Conservation (phyloP, 2,113 vertebrate genomes). For the Ancistrus triradiatus region DNA sequence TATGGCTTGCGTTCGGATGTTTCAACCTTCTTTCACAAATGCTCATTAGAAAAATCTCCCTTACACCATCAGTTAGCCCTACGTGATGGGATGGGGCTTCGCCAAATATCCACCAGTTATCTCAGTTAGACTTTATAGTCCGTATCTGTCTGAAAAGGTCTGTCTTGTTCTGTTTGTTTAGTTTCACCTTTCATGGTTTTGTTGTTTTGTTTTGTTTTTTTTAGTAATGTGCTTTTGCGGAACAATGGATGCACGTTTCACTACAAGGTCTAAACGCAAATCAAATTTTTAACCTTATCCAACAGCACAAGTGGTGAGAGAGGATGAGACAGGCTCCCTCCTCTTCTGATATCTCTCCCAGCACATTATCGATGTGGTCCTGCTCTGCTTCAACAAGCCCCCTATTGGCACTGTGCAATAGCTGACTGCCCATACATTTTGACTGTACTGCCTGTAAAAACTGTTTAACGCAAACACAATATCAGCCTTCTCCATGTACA, state of each 20-base stretch:
- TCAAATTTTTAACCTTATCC: slow-evolving; percentile 56
- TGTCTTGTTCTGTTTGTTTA: slow-evolving; percentile 54
- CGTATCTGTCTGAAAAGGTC: slow-evolving; percentile 75
- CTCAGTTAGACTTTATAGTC: slow-evolving; percentile 55
- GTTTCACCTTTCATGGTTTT: slow-evolving; percentile 31
- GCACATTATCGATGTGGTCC: slow-evolving; percentile 2
- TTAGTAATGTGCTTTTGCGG: slow-evolving; percentile 58
- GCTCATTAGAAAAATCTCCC: slow-evolving; percentile 19
- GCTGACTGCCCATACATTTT: slow-evolving; percentile 60
- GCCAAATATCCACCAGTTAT: slow-evolving; percentile 41
- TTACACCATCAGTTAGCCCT: slow-evolving; percentile 27
- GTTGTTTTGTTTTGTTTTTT: too few relatives aligned
- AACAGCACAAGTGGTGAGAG: slow-evolving; percentile 51
- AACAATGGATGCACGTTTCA: slow-evolving; percentile 75
- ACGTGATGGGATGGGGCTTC: slow-evolving; percentile 67
- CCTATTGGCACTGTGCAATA: slow-evolving; percentile 62
- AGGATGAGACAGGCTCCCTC: slow-evolving; percentile 15
- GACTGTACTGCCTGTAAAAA: slow-evolving; percentile 55
- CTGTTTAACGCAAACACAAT: slow-evolving; percentile 9
- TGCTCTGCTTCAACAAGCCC: slow-evolving; percentile 50
- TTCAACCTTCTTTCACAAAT: slow-evolving; percentile 18
- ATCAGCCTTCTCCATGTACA: slow-evolving; percentile 44
- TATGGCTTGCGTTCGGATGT: slow-evolving; percentile 30
- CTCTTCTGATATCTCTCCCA: slow-evolving; percentile 8
- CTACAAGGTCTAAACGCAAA: slow-evolving; percentile 65